These are phyloP conservation scores for Notoglanidium macrostoma DNA, from an alignment of 2,797 vertebrate species.

Conservation along the genomic window DNA sequence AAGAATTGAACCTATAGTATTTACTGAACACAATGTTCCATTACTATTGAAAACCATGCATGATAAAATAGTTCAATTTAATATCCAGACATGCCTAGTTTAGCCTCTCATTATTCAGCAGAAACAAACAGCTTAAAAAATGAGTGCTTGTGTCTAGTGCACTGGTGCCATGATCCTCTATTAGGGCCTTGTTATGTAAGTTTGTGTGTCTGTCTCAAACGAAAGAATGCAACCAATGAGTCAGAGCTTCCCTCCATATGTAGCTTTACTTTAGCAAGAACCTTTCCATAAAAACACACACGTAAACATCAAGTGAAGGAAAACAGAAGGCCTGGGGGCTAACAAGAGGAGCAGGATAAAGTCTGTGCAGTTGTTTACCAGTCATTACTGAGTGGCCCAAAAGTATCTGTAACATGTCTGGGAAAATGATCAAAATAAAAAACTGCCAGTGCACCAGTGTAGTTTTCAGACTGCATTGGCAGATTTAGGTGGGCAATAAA, in stretches of 20 bases:
- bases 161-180: slow-evolving; percentile 8
- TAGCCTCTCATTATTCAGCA: slow-evolving; percentile 2
- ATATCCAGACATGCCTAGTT: background rate
- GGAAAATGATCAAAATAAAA: slow-evolving; percentile 47
- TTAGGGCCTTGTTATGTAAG: slow-evolving; percentile 26
- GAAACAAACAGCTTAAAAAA: slow-evolving; percentile 20
- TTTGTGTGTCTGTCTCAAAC: slow-evolving; percentile 20
- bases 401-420: slow-evolving; percentile 52
- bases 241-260: slow-evolving; percentile 40
- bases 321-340: slow-evolving; percentile 36
- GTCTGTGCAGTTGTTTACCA: slow-evolving; percentile 50
- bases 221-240: slow-evolving; percentile 25
- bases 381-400: slow-evolving; percentile 44
- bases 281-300: slow-evolving; percentile 37
- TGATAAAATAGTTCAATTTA: background rate
- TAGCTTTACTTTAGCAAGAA: slow-evolving; percentile 25
- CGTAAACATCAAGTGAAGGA: slow-evolving; percentile 34
- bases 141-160: background rate
- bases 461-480: slow-evolving; percentile 49
- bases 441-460: slow-evolving; percentile 26
- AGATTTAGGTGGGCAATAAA: slow-evolving; percentile 52
- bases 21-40: background rate
- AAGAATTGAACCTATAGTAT: background rate
- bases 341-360: slow-evolving; percentile 14
- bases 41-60: background rate